These are phyloP conservation scores for Chionodraco myersi DNA, from an alignment of 2,113 vertebrate species.

Conservation along the genomic window DNA sequence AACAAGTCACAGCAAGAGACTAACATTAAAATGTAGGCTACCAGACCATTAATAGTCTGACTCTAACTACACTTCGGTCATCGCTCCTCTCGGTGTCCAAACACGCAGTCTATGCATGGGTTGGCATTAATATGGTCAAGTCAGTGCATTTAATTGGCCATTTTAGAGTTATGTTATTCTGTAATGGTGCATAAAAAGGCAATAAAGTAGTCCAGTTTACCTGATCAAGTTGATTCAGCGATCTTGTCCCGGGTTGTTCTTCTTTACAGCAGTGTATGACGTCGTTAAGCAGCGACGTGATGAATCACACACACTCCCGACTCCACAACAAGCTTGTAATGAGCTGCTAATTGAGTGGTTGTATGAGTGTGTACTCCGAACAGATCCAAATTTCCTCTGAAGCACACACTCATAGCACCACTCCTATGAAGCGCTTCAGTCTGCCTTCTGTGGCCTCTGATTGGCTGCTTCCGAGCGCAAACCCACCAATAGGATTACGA, in stretches of 20 bases:
- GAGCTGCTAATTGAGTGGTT: conserved; percentile 14
- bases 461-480: conserved; percentile 34
- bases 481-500: conserved; percentile 40
- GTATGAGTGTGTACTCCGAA: neutral
- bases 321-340: conserved; percentile 2
- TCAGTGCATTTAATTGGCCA: too few relatives aligned
- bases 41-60: neutral
- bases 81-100: neutral
- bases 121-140: too few relatives aligned
- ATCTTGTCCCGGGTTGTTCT: neutral
- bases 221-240: conserved; percentile 11
- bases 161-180: neutral
- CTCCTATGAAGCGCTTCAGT: conserved; percentile 38
- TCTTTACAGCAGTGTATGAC: neutral
- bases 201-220: neutral
- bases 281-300: neutral
- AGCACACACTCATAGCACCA: neutral
- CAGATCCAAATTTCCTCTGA: conserved; percentile 37
- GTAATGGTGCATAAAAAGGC: neutral
- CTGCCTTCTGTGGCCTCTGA: conserved; percentile 25
- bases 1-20: neutral
- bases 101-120: neutral
- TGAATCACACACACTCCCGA: neutral
- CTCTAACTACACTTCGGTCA: neutral
- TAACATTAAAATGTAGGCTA: neutral